Percentiles rank a stretch among this genome's conserved stretches.
These are phyloP conservation scores for Sardina pilchardus DNA, from an alignment of 2,113 vertebrate species.

Conservation along the genomic window DNA sequence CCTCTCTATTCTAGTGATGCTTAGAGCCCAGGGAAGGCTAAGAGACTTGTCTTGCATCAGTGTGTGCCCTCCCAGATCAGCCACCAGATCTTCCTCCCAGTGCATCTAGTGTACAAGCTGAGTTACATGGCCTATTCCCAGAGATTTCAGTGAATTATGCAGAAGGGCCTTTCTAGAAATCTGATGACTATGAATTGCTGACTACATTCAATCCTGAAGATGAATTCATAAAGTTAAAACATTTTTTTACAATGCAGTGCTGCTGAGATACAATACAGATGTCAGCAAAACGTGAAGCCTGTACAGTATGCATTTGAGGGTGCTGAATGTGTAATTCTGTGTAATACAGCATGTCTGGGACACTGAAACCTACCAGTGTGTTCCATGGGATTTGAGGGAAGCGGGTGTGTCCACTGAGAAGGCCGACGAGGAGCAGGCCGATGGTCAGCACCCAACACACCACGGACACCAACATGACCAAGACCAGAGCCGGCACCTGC, in stretches of 20 bases:
- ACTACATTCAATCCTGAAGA: background rate
- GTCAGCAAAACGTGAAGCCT: background rate
- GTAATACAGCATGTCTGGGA: too few relatives aligned
- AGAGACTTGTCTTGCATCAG: background rate
- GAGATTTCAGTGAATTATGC: background rate
- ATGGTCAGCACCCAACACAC: slow-evolving; percentile 87
- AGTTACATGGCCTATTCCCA: background rate
- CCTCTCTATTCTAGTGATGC: background rate
- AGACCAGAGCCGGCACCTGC: slow-evolving; percentile 80
- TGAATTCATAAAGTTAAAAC: background rate
- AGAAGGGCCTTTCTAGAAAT: background rate
- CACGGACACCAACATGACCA: slow-evolving; percentile 91
- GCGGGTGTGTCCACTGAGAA: slow-evolving; percentile 83
- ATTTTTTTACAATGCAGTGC: background rate
- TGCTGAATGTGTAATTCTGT: too few relatives aligned
- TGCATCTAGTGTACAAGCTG: too few relatives aligned
- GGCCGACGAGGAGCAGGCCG: slow-evolving; percentile 84
- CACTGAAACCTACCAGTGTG: slow-evolving; percentile 76
- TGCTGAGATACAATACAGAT: background rate
- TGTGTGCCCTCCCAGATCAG: background rate
- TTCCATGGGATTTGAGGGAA: slow-evolving; percentile 86
- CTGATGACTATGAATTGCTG: background rate
- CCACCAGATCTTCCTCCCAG: too few relatives aligned
- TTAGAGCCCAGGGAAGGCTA: background rate
- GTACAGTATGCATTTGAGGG: too few relatives aligned